Evolutionary conservation across 2,888 invertebrate genomes (phyloP).

Genomic region (Horisme vitalbata): DNA sequence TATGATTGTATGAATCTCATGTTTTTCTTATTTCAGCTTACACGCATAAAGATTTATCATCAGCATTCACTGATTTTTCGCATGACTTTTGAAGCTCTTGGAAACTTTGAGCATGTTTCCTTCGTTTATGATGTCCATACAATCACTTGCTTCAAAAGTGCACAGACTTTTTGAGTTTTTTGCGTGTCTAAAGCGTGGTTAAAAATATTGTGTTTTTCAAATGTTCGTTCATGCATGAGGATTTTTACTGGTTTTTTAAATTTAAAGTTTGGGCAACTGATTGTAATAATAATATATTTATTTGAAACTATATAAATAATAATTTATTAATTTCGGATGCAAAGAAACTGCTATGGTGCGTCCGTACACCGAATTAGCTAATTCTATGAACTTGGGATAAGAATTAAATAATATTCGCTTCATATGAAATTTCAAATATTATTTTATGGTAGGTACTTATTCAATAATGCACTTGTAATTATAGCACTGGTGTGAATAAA

Average conservation of each 20-base stretch:
- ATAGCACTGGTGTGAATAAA: no score
- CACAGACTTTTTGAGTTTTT: constrained; percentile 42
- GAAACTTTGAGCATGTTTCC: constrained; percentile 67
- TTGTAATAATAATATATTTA: no score
- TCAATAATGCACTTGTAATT: no score
- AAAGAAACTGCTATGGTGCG: no score
- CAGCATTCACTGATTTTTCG: constrained; percentile 37
- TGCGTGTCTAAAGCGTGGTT: constrained; percentile 48
- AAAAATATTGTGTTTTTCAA: constrained; percentile 48
- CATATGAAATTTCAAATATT: no score
- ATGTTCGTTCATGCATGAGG: constrained; percentile 46
- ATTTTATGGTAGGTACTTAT: no score
- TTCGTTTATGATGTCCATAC: constrained; percentile 52
- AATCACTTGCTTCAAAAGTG: constrained; percentile 59
- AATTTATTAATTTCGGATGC: no score
- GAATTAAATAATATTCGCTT: no score
- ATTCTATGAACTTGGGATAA: no score
- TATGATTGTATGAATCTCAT: constrained; percentile 50
- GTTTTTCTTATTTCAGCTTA: constrained; percentile 54
- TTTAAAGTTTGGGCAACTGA: constrained; percentile 25
- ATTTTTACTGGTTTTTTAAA: constrained; percentile 23
- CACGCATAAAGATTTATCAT: constrained; percentile 41
- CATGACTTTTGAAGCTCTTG: constrained; percentile 47
- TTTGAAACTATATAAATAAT: no score
- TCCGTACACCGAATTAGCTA: no score